Base-by-base conservation (phyloP, 2,113 vertebrate species). In the Triplophysa siluroides region DNA sequence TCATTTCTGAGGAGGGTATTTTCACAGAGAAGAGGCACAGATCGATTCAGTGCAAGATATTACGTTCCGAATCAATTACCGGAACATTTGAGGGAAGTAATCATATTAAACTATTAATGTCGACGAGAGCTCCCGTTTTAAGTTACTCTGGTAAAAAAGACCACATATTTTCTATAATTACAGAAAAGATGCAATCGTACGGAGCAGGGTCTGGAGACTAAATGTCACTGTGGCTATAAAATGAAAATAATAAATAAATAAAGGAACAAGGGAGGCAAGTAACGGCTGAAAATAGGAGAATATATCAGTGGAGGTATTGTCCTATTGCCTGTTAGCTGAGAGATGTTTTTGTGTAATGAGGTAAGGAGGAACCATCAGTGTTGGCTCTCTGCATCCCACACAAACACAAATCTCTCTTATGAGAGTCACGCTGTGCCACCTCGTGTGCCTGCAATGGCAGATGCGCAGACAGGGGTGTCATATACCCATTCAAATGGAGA, bases 301-400 rank as follows among this genome's bases (percentile, higher is more conserved):
- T 79, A 76, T 63, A 63, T 70, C 76, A 29, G 8, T 18, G 33
- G 50, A 47, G 65, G 76, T 67, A 79, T 58, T 72, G 81, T 83
- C 81, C 69, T 76, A 64, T 63, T 71, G 75, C 68, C 81, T 81
- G 79, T 78, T 80, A 81, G 78, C 78, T 74, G 73, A 52, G 75
- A 67, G 50, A 73, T 78, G 82, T 80, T 78, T 81, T 72, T 85
- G 76, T 81, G 58, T 85, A 85, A 85, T 85, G 84, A 85, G 84
- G 79, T 85, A 85, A 79, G 76, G 76, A 72, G 61, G 45, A 78
- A 68, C 81, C 21, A 43, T 74, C 56, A 66, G 70, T 68, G 84
- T 75, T 76, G 74, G 66, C 62, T 83, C 63, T 75, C 38, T 12
- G 13, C 78, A 33, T 66, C 77, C 56, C 76, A 54, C 77, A 75